Evolutionary conservation across 2,113 vertebrate genomes (phyloP), one percentile per base, ranked within the genome.

Genomic region (Gulo gulo): DNA sequence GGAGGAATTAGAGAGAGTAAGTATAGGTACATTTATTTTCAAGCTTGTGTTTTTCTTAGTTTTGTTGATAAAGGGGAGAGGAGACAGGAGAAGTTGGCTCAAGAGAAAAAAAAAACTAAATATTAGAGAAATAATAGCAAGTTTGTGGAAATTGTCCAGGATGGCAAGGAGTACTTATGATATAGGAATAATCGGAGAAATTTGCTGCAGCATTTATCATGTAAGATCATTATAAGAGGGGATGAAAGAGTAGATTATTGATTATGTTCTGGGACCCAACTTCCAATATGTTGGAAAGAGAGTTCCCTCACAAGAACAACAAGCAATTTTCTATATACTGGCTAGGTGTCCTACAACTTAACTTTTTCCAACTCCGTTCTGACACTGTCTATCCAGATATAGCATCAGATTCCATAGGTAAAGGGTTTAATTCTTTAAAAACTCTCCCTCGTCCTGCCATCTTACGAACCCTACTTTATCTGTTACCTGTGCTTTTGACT

Each of bases 371-470:
- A 61, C 59, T 61, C 20, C 7, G 7, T 61, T 36, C n/a, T 4
- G 55, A 61, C 36, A 57, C 6, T 29, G 2, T 82, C 23, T 42
- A 26, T 24, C 24, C 6, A 59, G 55, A 59, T 24, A 83, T 29
- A 6, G 24, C 6, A 61, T 59, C 81, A 3, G 24, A 42, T 83
- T 29, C 15, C 24, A 42, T 15, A 61, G 24, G 14, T 61, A 61
- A 59, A 83, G 0, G 4, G 13, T 13, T 82, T 23, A 59, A 11
- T 31, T 29, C 24, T 3, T 23, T 10, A n/a, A 83, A 15, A 83
- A 16, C 29, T 2, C 4, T 8, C 15, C 36, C 36, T 10, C 23
- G 0, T 9, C 23, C 23, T 21, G 20, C 2, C 79, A 26, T 7
- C 10, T 10, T 24, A 16, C 9, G 1, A 39, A 0, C 24, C 24